Base-by-base conservation (phyloP, 64 coral and sea anemone genomes). In the Montipora capricornis region DNA sequence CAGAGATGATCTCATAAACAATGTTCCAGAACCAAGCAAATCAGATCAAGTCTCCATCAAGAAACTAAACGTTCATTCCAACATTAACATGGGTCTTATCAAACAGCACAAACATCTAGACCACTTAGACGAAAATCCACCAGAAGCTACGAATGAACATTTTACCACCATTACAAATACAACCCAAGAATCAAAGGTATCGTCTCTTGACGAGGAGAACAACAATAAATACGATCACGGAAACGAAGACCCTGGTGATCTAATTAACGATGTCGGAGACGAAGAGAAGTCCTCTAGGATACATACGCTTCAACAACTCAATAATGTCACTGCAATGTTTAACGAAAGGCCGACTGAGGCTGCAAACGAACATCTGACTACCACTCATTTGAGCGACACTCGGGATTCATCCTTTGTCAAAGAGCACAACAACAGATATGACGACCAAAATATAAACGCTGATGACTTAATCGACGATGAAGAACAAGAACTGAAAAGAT, bases 231-330 rank as follows among this genome's bases (percentile, higher is more conserved):
- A 86, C 17, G 46, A 16, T 4, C 80, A 64, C 0, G 26, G 45
- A 45, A 82, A 26, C 13, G 15, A 15, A 49, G 49, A 20, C 17
- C 2, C 46, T 49, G 44, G n/a, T 22, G 45, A 86, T 71, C 44
- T 86, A 15, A 86, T 70, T 51, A 16, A 86, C 3, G 82, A 86
- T 73, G 47, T 47, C 17, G 17, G 12, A 19, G 82, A 71, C 13
- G 24, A 19, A 8, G 71, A 44, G 4, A 49, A 12, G 22, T 67
- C 26, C 16, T 47, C 13, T 68, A 46, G 15, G 61, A 14, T 64
- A 64, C 8, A 12, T 64, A 7, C 61, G 1, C 11, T 64, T 64
- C 9, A 64, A 11, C 11, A 64, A 16, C 61, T 12, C 61, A 46
- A 76, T 11, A 10, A 11, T 37, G 1, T 37, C 2, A 2, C 37